Base-by-base conservation (phyloP, 2,888 invertebrate species). In the Teleiodes luculella region DNA sequence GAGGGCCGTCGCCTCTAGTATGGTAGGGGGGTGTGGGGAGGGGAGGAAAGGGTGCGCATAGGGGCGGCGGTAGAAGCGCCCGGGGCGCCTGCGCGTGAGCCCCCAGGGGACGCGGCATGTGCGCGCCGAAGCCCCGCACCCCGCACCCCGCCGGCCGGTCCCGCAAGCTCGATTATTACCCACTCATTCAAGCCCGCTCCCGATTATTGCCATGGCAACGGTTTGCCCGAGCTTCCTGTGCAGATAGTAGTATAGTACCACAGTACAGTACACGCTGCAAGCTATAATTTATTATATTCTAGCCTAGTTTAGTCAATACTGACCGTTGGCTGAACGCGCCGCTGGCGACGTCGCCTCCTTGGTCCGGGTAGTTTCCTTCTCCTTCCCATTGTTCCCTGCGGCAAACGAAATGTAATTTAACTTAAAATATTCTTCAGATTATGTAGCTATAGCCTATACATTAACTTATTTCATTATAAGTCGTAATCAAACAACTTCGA, bases 361-460 rank as follows among this genome's bases (percentile, higher is more conserved):
- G 78, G 90, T 92, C 81, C 92, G 92, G 78, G 93, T 92, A 64
- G 90, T 90, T 75, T 89, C 89, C 71, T 88, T 89, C 80, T 93
- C 93, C 82, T 93, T 95, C 73, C 92, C 92, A 81, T 91, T 93
- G 89, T 93, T 93, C 84, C 95, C 95, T 95, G 89, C 57, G 91
- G 92, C 86, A 89, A 78, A 77, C 58, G 54, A 43, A 20, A 52
- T 16, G 13, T 16, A 10, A 18, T 7, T 18, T 39, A 33, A 6
- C 33, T 33, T 33, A 35, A n/a, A 3, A 13, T 35, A 7, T 13
- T 35, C n/a, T 13, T n/a, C 24, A n/a, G n/a, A n/a, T n/a, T n/a
- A n/a, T n/a, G n/a, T n/a, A n/a, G n/a, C n/a, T n/a, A n/a, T n/a
- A n/a, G n/a, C n/a, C n/a, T n/a, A n/a, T n/a, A n/a, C n/a, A n/a